phyloP scores from a whole-genome alignment of 2,113 vertebrate species.

The Neolamprologus cancellatus region DNA sequence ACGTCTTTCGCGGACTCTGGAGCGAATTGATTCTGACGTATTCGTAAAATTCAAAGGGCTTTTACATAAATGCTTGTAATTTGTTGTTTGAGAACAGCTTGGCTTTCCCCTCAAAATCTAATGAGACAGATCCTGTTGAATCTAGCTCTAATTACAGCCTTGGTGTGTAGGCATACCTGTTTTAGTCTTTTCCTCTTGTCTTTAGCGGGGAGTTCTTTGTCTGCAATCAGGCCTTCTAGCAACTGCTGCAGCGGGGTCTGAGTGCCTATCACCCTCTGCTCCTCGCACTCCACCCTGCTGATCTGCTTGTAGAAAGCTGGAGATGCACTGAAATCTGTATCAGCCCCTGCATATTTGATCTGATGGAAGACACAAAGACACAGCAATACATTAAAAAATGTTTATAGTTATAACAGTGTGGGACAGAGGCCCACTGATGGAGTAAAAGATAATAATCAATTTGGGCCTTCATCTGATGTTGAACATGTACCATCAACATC shows the following conservation, averaged over 20 bases:
- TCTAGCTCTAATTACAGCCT: background rate
- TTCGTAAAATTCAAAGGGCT: background rate
- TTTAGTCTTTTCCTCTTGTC: slow-evolving; percentile 63
- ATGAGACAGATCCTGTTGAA: background rate
- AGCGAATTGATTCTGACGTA: background rate
- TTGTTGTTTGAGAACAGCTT: background rate
- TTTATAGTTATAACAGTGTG: background rate
- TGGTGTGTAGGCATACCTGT: slow-evolving; percentile 23
- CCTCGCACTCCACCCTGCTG: slow-evolving; percentile 36
- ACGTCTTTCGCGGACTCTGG: background rate
- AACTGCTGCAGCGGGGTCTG: slow-evolving; percentile 53
- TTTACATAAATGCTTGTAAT: background rate
- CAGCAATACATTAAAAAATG: background rate
- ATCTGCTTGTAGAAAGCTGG: slow-evolving; percentile 60
- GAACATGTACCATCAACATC: background rate
- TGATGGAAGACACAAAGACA: slow-evolving; percentile 3
- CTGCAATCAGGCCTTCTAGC: slow-evolving; percentile 62
- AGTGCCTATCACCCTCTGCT: slow-evolving; percentile 54
- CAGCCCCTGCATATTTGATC: slow-evolving; percentile 63
- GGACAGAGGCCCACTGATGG: background rate
- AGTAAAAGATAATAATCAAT: background rate
- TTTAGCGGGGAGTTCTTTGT: slow-evolving; percentile 54
- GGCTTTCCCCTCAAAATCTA: background rate
- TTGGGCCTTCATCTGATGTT: background rate
- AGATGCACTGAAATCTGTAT: slow-evolving; percentile 55